phyloP scores from a whole-genome alignment of 1,140 invertebrate genomes.

The Penaeus chinensis region DNA sequence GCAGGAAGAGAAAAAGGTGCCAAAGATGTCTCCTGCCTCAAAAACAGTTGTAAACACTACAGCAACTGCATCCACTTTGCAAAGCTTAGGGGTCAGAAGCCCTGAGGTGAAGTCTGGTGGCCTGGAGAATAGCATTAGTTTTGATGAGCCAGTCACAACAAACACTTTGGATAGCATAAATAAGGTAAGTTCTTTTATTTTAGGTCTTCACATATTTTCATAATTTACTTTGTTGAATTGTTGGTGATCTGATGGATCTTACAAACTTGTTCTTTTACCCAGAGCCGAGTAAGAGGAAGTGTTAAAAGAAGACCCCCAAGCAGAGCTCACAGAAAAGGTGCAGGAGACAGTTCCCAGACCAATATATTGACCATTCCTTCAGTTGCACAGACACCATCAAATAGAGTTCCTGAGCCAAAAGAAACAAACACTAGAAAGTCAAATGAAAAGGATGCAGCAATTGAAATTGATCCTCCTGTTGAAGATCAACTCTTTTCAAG shows the following conservation, averaged over 20 bases:
- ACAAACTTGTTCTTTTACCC: not conserved
- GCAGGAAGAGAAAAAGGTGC: too few relatives aligned
- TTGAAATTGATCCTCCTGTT: not conserved
- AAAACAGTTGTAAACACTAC: not conserved
- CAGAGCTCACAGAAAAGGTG: constrained; percentile 32
- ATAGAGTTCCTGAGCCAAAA: not conserved
- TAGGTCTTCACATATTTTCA: not conserved
- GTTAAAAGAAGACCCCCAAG: constrained; percentile 41
- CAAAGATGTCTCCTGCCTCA: not conserved
- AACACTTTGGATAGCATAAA: constrained; percentile 41
- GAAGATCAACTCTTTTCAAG: not conserved
- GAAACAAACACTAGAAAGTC: too few relatives aligned
- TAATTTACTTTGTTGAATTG: not conserved
- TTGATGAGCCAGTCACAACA: constrained; percentile 40
- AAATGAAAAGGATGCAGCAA: not conserved
- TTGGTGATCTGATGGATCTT: too few relatives aligned
- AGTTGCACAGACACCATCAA: not conserved
- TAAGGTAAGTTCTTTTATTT: constrained; percentile 32
- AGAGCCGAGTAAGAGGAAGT: constrained; percentile 42
- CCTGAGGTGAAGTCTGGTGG: constrained; percentile 17
- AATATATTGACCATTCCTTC: not conserved
- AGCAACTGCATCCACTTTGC: not conserved
- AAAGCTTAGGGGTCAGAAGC: not conserved
- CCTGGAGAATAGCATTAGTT: constrained; percentile 27
- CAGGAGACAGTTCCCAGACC: not conserved